phyloP scores from a whole-genome alignment of 2,888 invertebrate genomes.

The Euclidia mi region DNA sequence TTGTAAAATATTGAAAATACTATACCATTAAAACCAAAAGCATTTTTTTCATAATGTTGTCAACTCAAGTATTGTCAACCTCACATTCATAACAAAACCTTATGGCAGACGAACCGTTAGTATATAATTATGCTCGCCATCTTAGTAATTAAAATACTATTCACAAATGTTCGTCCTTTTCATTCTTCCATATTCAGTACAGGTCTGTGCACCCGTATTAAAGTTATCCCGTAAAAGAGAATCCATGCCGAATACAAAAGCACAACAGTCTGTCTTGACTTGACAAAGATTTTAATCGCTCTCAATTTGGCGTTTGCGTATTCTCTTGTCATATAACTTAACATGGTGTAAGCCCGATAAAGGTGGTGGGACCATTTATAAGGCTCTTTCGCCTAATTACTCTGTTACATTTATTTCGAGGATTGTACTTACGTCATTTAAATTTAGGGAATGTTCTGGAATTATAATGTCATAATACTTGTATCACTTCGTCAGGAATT shows the following conservation, averaged over 20 bases:
- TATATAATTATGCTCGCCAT: too few species aligned
- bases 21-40: too few species aligned
- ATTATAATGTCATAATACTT: constrained; percentile 50
- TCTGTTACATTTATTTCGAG: constrained; percentile 53
- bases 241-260: background rate
- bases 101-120: too few species aligned
- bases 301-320: constrained; percentile 20
- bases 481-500: constrained; percentile 29
- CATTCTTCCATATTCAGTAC: too few species aligned
- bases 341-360: constrained; percentile 37
- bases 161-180: too few species aligned
- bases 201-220: too few species aligned
- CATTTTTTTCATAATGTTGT: too few species aligned
- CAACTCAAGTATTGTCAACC: too few species aligned
- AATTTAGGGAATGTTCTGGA: constrained; percentile 46
- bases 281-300: constrained; percentile 14
- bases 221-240: background rate
- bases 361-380: constrained; percentile 53
- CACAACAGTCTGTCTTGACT: constrained; percentile 4
- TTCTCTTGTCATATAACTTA: constrained; percentile 25
- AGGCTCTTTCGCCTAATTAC: constrained; percentile 57
- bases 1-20: too few species aligned
- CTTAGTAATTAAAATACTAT: too few species aligned
- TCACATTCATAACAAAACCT: too few species aligned
- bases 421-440: constrained; percentile 42